Evolutionary conservation across 2,888 invertebrate species (phyloP), one percentile per base, ranked within the genome.

Genomic region (Athalia cordata): DNA sequence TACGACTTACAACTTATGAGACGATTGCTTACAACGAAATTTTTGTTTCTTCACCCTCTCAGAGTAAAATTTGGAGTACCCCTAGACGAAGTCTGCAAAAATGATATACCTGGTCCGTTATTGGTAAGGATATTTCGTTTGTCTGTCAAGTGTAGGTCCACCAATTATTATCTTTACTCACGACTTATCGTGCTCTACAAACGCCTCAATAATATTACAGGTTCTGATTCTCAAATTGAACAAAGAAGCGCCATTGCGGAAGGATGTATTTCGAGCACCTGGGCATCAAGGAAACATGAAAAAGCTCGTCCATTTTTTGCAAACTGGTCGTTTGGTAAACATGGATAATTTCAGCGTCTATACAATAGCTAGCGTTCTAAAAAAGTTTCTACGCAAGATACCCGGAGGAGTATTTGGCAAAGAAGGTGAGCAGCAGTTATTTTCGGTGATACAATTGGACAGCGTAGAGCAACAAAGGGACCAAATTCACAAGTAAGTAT

Each of bases 331-430:
- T 76, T 92, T 97, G 83, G 96, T 97, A 79, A 97, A 97, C 91
- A 96, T 97, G 87, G 97, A 97, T 89, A 97, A 98, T 90, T 98
- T 97, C 91, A 97, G 97, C 81, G 98, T 99, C 81, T 98, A 99
- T 91, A 99, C 99, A 47, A 98, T 99, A 87, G 99, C 99, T 79
- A 98, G 98, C 91, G 99, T 99, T 80, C 93, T 99, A 81, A 99
- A 99, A 92, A 99, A 98, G 92, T 99, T 99, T 92, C 93, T 99
- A 78, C 93, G 99, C 82, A 98, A 98, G 93, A 95, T 99, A 85
- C 99, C 99, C 13, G 98, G 97, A 79, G 99, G 99, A 55, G 96
- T 99, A 80, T 99, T 99, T 91, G 98, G 99, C 0, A 93, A 95
- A 52, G 96, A 96, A 77, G 96, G 97, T 81, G 99, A 99, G 90